Base-by-base conservation (phyloP, 2,113 vertebrate species). In the Salvelinus namaycush region DNA sequence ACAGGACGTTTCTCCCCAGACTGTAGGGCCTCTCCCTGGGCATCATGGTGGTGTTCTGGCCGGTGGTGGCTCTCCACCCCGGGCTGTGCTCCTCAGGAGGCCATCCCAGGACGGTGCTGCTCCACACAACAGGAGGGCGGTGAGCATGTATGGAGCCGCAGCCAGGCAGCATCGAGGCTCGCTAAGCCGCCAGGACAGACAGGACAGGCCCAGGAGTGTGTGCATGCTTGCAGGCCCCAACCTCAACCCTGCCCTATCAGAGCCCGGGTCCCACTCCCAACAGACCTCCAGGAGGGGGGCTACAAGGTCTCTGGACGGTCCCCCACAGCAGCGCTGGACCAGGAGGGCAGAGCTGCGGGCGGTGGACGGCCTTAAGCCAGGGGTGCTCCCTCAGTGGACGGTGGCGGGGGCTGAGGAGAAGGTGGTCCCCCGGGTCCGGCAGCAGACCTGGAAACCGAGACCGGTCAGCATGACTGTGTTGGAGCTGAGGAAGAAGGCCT, bases 391-490 rank as follows among this genome's bases (percentile, higher is more conserved):
- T n/a, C 48, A 77, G 29, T 62, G 44, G 39, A 4, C 72, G 2
- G 60, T 60, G 27, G 65, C 9, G 39, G 39, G 39, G 39, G 39
- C 29, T 24, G 78, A 75, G 59, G 22, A 71, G 20, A 86, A 89
- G 57, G 83, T 88, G 48, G 78, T 62, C 71, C 68, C 81, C 67
- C 87, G 90, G 72, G 34, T 76, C 6, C 82, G 78, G 1, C 91
- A 86, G 57, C 86, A 79, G 65, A 81, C 26, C 27, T 81, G 82
- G 73, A 94, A 81, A 73, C 92, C 91, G 8, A 91, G 96, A 34
- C 96, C 96, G 3, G 88, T 96, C 83, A 97, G 96, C 81, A 93
- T 96, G 94, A 96, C 95, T 1, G 95, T 95, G 70, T 84, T 96
- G 80, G 96, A 96, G 83, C 89, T 95, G 2, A 91, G 92, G 81